phyloP scores from a whole-genome alignment of 2,888 invertebrate genomes.

The Cylloceria caligata region DNA sequence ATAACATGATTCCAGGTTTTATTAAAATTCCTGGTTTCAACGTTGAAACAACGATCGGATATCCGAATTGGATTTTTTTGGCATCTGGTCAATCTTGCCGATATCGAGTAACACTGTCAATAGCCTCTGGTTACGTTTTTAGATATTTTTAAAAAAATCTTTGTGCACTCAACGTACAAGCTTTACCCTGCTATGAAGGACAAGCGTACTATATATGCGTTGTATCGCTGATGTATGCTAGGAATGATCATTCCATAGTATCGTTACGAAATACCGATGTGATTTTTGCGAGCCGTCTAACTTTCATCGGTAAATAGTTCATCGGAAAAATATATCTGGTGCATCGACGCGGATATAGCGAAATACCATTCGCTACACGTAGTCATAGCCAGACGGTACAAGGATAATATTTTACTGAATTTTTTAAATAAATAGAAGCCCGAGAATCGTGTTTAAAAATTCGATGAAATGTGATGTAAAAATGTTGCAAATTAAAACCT shows the following conservation, averaged over 20 bases:
- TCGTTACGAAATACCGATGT: constrained; percentile 16
- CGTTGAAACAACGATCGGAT: not conserved
- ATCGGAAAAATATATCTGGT: constrained; percentile 54
- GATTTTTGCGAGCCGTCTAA: constrained; percentile 47
- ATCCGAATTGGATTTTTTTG: not conserved
- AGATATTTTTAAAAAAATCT: constrained; percentile 16
- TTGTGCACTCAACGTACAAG: constrained; percentile 1
- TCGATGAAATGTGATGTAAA: not conserved
- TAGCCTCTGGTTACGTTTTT: not conserved
- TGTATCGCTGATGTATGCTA: constrained; percentile 2
- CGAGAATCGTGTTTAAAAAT: not conserved
- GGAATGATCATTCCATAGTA: constrained; percentile 3
- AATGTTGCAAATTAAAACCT: not conserved
- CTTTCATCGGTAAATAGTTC: constrained; percentile 48
- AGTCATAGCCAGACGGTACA: not conserved
- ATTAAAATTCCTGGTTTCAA: not conserved
- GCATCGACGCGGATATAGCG: constrained; percentile 18
- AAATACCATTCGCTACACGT: constrained; percentile 1
- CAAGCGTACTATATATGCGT: not conserved
- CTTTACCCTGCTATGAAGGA: not conserved
- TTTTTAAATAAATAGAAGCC: not conserved
- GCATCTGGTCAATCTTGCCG: not conserved
- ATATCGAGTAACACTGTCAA: no score
- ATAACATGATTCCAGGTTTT: not conserved
- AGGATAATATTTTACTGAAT: not conserved